These are phyloP conservation scores for Heteromormyrus szaboi DNA, from an alignment of 2,797 vertebrate species.

Conservation along the genomic window DNA sequence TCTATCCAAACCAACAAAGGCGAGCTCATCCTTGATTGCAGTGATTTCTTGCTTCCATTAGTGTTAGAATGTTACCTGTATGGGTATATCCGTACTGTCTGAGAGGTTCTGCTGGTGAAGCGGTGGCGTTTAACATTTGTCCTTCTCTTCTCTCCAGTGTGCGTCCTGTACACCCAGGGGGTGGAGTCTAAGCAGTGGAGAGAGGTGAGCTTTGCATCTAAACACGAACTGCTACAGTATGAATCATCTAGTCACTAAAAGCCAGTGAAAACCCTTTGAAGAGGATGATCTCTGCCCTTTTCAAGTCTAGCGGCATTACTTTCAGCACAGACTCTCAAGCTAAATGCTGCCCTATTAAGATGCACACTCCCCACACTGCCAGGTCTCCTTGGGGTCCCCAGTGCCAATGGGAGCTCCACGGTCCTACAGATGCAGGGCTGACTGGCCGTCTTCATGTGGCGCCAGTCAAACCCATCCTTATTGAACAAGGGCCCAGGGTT, in stretches of 20 bases:
- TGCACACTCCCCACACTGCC: neutral
- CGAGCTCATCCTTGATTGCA: neutral
- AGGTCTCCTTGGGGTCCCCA: neutral
- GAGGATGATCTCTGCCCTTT: neutral
- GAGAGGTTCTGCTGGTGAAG: neutral
- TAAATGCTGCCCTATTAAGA: neutral
- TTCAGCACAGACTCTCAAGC: neutral
- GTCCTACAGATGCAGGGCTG: neutral
- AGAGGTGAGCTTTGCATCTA: constrained; percentile 67
- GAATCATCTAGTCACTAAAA: neutral
- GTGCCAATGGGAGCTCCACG: neutral
- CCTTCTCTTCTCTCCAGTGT: constrained; percentile 59
- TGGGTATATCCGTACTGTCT: neutral
- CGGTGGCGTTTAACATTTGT: neutral
- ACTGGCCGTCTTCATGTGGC: no score
- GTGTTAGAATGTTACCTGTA: neutral
- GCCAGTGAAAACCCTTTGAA: neutral
- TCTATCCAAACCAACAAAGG: neutral
- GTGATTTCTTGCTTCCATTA: neutral
- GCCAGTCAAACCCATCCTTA: neutral
- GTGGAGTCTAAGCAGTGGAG: constrained; percentile 90
- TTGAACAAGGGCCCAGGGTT: neutral
- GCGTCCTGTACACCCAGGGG: constrained; percentile 87
- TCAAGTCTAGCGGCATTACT: neutral
- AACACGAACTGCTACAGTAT: neutral